Percentiles rank a stretch among this genome's conserved stretches.
Evolutionary conservation across 2,888 invertebrate species (phyloP).

Genomic region (Syrphus vitripennis): DNA sequence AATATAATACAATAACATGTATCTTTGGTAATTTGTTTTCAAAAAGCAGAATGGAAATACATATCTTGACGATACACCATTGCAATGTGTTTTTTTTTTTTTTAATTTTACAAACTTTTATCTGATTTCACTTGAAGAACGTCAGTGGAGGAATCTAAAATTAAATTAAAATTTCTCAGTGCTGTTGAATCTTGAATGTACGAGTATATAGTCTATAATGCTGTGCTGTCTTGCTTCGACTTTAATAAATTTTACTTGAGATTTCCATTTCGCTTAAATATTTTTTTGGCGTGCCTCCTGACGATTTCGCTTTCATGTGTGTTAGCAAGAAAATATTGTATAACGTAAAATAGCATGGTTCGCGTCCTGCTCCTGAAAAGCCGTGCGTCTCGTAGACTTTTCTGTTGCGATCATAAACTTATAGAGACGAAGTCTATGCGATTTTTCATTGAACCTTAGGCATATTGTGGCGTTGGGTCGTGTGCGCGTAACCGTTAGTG

Average conservation of each 20-base stretch:
- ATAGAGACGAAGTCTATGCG: slow-evolving; percentile 44
- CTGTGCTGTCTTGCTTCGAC: slow-evolving; percentile 39
- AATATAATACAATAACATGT: slow-evolving; percentile 39
- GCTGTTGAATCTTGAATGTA: slow-evolving; percentile 15
- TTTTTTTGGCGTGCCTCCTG: slow-evolving; percentile 20
- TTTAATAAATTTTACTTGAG: slow-evolving; percentile 64
- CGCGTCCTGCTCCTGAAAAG: slow-evolving; percentile 42
- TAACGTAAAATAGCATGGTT: slow-evolving; percentile 30
- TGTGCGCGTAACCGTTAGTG: slow-evolving; percentile 56
- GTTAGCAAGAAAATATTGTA: slow-evolving; percentile 7
- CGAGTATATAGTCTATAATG: background rate
- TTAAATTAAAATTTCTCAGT: slow-evolving; percentile 64
- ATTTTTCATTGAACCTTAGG: slow-evolving; percentile 64
- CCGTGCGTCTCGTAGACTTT: slow-evolving; percentile 30
- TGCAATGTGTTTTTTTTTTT: slow-evolving; percentile 43
- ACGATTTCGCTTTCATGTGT: slow-evolving; percentile 47
- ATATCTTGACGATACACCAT: slow-evolving; percentile 18
- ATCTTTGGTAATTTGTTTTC: slow-evolving; percentile 52
- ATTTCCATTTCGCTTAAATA: slow-evolving; percentile 63
- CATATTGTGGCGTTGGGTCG: slow-evolving; percentile 50
- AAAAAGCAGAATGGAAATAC: slow-evolving; percentile 41
- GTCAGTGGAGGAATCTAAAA: slow-evolving; percentile 68
- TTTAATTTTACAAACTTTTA: slow-evolving; percentile 75
- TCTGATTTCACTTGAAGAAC: slow-evolving; percentile 75
- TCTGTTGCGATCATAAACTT: slow-evolving; percentile 48